Base-by-base conservation (phyloP, 2,888 invertebrate genomes). In the Lissonota sp. region DNA sequence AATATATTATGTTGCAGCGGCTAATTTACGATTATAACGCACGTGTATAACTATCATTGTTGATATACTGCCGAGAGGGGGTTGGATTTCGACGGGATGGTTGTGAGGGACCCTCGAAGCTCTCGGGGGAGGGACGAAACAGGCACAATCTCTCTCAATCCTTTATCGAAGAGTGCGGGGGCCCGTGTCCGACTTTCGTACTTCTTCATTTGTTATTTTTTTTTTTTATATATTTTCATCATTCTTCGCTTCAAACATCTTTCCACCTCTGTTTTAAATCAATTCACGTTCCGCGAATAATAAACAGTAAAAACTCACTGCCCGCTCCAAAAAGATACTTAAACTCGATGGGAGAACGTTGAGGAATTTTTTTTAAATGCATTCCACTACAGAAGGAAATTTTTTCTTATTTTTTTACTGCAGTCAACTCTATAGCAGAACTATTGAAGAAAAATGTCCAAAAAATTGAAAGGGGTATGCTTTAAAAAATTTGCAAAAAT, bases 21-120 rank as follows among this genome's bases (percentile, higher is more conserved):
- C 91, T 92, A 92, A 92, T 92, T 92, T 92, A 92, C 92, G 92
- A 92, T 92, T 92, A 92, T 92, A 92, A 92, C 92, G 91, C 91
- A 91, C 91, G 91, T 91, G 91, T 92, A 92, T 92, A 92, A 92
- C 92, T 92, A 92, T 92, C 92, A 91, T 92, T 92, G 92, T 91
- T 92, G 92, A 92, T 92, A 92, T 92, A 92, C 91, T 92, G 91
- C 92, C 87, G 87, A 26, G 26, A 26, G 26, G 80, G 76, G 79
- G 77, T 82, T 79, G 26, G 26, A 26, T 26, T 26, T 26, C 26
- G 26, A 26, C 3, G 26, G 26, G 79, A 76, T 79, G 76, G 62
- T 60, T 79, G 70, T 55, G 75, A 75, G 75, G 67, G 26, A 1
- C 70, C 74, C 74, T 78, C 70, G 78, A 77, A 74, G 78, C 74